phyloP scores from a whole-genome alignment of 2,797 vertebrate genomes.

The Pseudochaenichthys georgianus region DNA sequence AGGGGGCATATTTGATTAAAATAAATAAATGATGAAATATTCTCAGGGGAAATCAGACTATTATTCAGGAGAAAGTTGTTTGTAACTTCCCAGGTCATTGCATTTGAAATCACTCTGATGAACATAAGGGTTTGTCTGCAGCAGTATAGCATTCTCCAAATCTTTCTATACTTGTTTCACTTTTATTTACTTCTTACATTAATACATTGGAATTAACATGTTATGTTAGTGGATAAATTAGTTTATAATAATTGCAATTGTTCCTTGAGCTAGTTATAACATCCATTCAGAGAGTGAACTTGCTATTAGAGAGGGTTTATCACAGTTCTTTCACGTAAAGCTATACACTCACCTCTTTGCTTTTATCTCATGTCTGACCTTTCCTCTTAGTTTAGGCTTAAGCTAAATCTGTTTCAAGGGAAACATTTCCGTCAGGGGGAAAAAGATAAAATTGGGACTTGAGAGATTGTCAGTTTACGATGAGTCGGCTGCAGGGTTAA shows the following conservation, averaged over 20 bases:
- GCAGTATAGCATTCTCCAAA: not conserved
- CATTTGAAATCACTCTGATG: not conserved
- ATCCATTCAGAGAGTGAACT: not conserved
- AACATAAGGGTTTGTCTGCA: not conserved
- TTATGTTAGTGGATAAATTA: not conserved
- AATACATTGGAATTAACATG: not conserved
- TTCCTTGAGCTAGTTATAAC: not conserved
- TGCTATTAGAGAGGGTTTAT: not conserved
- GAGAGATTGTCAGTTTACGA: conserved; percentile 27
- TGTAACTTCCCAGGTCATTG: conserved; percentile 10
- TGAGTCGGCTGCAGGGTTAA: conserved; percentile 44
- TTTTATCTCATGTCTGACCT: conserved; percentile 23
- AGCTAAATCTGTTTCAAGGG: conserved; percentile 16
- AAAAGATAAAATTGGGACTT: not conserved
- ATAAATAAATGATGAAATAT: conserved; percentile 11
- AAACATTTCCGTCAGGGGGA: not conserved
- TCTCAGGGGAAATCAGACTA: not conserved
- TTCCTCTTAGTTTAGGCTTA: conserved; percentile 5
- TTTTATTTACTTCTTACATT: not conserved
- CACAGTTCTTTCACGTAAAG: not conserved
- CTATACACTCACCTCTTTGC: not conserved
- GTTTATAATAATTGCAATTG: not conserved
- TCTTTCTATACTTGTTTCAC: not conserved
- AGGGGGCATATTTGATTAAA: not conserved
- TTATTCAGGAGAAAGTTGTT: not conserved